Conservation (phyloP, 2,113 vertebrate species). For the Lanius collurio region DNA sequence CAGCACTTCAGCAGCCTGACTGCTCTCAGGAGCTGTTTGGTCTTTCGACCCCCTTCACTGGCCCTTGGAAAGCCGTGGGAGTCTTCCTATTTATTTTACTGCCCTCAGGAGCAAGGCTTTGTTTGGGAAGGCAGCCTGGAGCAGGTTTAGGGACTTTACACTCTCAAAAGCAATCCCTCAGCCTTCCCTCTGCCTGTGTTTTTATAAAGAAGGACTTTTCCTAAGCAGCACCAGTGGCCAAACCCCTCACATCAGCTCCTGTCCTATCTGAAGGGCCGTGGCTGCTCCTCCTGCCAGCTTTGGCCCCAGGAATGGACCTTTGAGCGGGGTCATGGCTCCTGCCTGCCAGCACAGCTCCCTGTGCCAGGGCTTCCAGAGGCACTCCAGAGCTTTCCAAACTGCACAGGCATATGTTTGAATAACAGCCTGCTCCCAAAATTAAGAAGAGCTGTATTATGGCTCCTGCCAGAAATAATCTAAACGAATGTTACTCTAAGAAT, state of each 20-base stretch:
- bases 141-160: background rate
- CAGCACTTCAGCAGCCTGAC: background rate
- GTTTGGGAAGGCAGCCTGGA: background rate
- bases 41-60: background rate
- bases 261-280: background rate
- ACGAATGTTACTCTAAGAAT: background rate
- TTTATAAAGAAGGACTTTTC: background rate
- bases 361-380: background rate
- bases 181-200: background rate
- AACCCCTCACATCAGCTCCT: background rate
- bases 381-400: background rate
- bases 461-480: slow-evolving; percentile 48
- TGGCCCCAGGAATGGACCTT: background rate
- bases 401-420: background rate
- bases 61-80: background rate
- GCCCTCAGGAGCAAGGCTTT: background rate
- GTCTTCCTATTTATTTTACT: background rate
- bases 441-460: slow-evolving; percentile 6
- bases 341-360: background rate
- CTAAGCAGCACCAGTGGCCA: background rate
- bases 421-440: slow-evolving; percentile 16
- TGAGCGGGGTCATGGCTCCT: background rate
- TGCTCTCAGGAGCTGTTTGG: background rate
- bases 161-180: background rate
- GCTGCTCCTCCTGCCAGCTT: background rate